These are phyloP conservation scores for Phyllotreta striolata DNA, from an alignment of 2,888 invertebrate genomes.

Conservation along the genomic window DNA sequence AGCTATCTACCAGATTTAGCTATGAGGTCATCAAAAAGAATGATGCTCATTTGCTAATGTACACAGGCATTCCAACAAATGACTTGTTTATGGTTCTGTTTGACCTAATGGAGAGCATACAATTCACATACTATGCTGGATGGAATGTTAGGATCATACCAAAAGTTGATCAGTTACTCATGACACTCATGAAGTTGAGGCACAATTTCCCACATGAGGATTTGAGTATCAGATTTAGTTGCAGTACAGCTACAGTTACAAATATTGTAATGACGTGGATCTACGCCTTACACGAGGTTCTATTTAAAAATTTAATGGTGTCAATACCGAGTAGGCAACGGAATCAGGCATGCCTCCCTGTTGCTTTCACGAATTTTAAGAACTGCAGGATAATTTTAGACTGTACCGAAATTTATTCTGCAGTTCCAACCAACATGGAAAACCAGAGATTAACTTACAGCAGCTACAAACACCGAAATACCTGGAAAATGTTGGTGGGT, in stretches of 20 bases:
- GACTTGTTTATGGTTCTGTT: not conserved
- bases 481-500: constrained; percentile 27
- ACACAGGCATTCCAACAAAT: constrained; percentile 10
- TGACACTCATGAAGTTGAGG: constrained; percentile 6
- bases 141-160: not conserved
- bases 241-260: constrained; percentile 31
- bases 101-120: not conserved
- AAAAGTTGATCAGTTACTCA: constrained; percentile 10
- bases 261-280: constrained; percentile 44
- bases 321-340: constrained; percentile 37
- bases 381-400: constrained; percentile 46
- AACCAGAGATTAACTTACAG: constrained; percentile 28
- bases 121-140: constrained; percentile 1
- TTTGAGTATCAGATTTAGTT: constrained; percentile 38
- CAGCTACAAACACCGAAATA: constrained; percentile 22
- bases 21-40: constrained; percentile 37
- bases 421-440: constrained; percentile 16
- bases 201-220: constrained; percentile 40
- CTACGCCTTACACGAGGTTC: constrained; percentile 39
- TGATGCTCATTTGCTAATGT: constrained; percentile 29
- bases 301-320: constrained; percentile 41
- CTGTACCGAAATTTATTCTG: constrained; percentile 15
- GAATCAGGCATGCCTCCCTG: constrained; percentile 43
- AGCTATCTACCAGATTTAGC: constrained; percentile 26
- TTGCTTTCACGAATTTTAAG: constrained; percentile 36